phyloP scores from a whole-genome alignment of 2,888 invertebrate genomes.

The Meteorus colon region DNA sequence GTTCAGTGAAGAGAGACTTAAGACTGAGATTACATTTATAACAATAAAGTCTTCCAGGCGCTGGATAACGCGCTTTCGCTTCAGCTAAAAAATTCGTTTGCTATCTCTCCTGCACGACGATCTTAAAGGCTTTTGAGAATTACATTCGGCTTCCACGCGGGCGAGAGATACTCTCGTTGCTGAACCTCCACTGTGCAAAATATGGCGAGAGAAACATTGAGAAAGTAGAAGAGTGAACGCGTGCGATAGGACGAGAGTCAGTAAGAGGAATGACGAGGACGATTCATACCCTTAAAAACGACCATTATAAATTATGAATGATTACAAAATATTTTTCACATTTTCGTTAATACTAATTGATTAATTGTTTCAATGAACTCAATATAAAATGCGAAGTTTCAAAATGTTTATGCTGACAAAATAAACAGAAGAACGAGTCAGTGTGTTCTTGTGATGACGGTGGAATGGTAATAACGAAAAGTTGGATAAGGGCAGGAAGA shows the following conservation, averaged over 20 bases:
- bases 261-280: background rate
- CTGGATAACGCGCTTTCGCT: constrained; percentile 3
- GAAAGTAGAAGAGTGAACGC: background rate
- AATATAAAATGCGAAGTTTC: background rate
- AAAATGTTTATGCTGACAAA: constrained; percentile 20
- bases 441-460: too few species aligned
- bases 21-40: constrained; percentile 37
- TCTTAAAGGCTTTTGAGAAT: constrained; percentile 33
- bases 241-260: background rate
- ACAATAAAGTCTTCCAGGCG: constrained; percentile 30
- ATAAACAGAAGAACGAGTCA: background rate
- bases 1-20: constrained; percentile 15
- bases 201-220: background rate
- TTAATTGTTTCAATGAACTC: background rate
- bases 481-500: constrained; percentile 26
- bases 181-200: background rate
- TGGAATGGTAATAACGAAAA: background rate
- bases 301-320: too few species aligned
- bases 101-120: constrained; percentile 14
- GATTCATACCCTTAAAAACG: too few species aligned
- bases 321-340: background rate
- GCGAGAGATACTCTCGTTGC: background rate
- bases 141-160: constrained; percentile 12
- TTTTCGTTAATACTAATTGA: background rate
- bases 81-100: constrained; percentile 26